phyloP scores from a whole-genome alignment of 2,797 vertebrate species.

The Tangara arthus region DNA sequence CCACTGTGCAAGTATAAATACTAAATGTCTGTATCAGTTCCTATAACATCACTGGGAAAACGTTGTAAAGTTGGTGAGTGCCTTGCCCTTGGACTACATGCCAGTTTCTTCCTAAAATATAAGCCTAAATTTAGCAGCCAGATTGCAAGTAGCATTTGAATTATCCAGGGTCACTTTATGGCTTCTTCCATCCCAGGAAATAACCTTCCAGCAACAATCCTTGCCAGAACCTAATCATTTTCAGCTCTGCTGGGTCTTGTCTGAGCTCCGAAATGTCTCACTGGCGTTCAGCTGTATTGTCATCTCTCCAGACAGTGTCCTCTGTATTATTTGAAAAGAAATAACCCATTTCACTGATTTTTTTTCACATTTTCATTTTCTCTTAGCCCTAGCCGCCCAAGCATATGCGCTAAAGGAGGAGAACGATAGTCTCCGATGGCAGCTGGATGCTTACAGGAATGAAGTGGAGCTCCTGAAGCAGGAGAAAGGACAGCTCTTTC shows the following conservation, averaged over 20 bases:
- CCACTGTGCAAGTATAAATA: not conserved
- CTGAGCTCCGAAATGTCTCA: not conserved
- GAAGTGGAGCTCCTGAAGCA: constrained; percentile 93
- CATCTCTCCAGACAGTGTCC: not conserved
- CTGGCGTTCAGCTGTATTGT: not conserved
- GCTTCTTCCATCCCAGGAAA: constrained; percentile 15
- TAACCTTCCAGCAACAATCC: constrained; percentile 15
- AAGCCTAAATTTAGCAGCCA: constrained; percentile 40
- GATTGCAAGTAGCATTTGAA: constrained; percentile 39
- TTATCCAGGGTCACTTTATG: constrained; percentile 38
- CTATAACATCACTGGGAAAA: not conserved
- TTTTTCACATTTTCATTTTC: constrained; percentile 32
- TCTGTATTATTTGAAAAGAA: not conserved
- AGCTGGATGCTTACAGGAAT: constrained; percentile 92
- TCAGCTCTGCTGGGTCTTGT: constrained; percentile 52
- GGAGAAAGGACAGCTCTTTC: constrained; percentile 82
- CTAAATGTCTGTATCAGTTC: not conserved
- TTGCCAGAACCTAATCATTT: constrained; percentile 42
- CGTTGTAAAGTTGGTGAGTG: not conserved
- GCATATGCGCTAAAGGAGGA: constrained; percentile 88
- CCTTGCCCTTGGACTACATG: constrained; percentile 1
- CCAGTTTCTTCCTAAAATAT: constrained; percentile 12
- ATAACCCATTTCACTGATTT: not conserved
- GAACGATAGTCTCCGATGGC: constrained; percentile 95
- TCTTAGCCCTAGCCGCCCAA: constrained; percentile 78